Evolutionary conservation across 2,797 vertebrate genomes (phyloP).

Genomic region (Picus viridis): DNA sequence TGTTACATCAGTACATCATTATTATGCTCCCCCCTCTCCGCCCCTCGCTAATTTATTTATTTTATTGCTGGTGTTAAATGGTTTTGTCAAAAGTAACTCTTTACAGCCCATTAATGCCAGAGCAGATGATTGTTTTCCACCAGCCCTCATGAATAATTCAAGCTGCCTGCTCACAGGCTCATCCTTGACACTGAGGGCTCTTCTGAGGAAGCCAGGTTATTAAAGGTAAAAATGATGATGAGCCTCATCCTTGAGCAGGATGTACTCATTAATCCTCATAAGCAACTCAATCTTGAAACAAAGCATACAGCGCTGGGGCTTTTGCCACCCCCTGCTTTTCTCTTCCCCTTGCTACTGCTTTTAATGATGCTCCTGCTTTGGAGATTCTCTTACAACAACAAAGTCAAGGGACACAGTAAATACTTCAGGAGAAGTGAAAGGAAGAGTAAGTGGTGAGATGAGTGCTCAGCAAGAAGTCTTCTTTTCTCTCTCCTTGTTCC

Average conservation of each 20-base stretch:
- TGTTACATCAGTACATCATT: background rate
- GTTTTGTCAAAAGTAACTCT: slow-evolving; percentile 65
- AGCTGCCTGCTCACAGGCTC: background rate
- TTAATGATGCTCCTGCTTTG: background rate
- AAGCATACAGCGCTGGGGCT: background rate
- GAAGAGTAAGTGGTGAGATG: background rate
- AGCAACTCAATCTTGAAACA: background rate
- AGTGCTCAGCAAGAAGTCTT: background rate
- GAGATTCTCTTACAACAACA: background rate
- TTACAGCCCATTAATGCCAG: slow-evolving; percentile 65
- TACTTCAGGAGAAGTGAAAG: background rate
- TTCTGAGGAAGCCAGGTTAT: slow-evolving; percentile 3
- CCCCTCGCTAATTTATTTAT: slow-evolving; percentile 40
- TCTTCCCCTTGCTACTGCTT: background rate
- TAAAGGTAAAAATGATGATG: slow-evolving; percentile 11
- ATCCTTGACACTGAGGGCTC: background rate
- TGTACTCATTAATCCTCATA: background rate
- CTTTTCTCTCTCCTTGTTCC: background rate
- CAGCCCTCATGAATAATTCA: slow-evolving; percentile 52
- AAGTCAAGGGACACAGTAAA: background rate
- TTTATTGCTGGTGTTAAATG: slow-evolving; percentile 63
- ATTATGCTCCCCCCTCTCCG: background rate
- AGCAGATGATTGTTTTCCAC: slow-evolving; percentile 50
- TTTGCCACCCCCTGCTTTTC: background rate
- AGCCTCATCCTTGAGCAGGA: slow-evolving; percentile 7